Evolutionary conservation across 1,140 invertebrate species (phyloP), one percentile per base, ranked within the genome.

Genomic region (Trichoplusia ni): DNA sequence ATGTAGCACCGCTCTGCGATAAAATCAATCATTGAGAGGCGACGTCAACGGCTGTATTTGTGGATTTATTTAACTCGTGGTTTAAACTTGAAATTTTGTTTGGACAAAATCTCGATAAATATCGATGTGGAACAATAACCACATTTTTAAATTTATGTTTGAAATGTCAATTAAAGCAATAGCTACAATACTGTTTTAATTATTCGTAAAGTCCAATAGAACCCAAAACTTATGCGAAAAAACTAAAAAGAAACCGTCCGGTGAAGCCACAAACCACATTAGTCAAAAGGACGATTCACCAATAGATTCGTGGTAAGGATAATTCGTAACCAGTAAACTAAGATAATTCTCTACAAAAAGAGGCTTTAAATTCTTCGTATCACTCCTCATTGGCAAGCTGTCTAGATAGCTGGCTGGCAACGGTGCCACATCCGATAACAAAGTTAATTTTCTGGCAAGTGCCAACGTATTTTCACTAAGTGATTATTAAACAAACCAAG

Each of bases 391-490:
- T 51, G 47, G 47, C 47, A 51, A 35, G 29, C 18, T 16, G 47
- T 51, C 47, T 51, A 51, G 29, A 21, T 51, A 35, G 16, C 11
- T 35, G 16, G 47, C 47, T 51, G 47, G 47, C 47, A 51, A 21
- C 47, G 29, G 7, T 51, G 47, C 47, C 47, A 51, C 47, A 51
- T 51, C 47, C 16, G 47, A 51, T 51, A 51, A 51, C 47, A 16
- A 35, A 51, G 47, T 51, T 51, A 51, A 51, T 51, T 51, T 35
- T 51, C 47, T 35, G 47, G 47, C 47, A 33, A 51, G 47, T 51
- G 47, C 47, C 47, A 51, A 35, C 29, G 47, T 33, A 51, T 35
- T 49, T 51, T 51, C 47, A 33, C 47, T 35, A 51, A 51, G 47
- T 51, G 47, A 51, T 51, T 51, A 51, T 51, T 51, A 35, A 51